Conservation (phyloP, 2,888 invertebrate species). For the Campoletis raptor region DNA sequence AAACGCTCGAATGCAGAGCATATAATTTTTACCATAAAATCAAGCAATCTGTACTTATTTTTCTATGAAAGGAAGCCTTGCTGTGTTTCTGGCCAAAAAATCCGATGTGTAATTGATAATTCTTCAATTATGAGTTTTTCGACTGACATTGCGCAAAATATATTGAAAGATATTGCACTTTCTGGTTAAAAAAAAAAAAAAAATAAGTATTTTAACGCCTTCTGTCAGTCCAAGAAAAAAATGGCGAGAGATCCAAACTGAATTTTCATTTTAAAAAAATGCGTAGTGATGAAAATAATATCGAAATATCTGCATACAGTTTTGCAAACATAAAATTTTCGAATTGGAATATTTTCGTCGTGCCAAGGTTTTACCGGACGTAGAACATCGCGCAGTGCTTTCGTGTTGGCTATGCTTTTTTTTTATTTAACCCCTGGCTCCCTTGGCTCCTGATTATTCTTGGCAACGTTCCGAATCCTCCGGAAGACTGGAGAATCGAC, state of each 20-base stretch:
- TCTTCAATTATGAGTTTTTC: not conserved
- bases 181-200: not conserved
- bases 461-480: slow-evolving; percentile 67
- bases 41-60: not conserved
- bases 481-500: slow-evolving; percentile 60
- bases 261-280: not conserved
- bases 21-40: not conserved
- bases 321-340: slow-evolving; percentile 9
- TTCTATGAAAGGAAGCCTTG: not conserved
- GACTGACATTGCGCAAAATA: not conserved
- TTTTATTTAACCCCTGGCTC: not conserved
- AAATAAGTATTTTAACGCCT: not conserved
- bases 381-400: slow-evolving; percentile 16
- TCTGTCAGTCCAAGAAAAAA: not conserved
- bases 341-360: slow-evolving; percentile 15
- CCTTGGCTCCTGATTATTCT: slow-evolving; percentile 62
- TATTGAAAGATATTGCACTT: not conserved
- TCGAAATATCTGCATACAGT: not conserved
- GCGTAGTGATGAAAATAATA: not conserved
- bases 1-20: not conserved
- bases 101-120: not conserved
- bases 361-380: slow-evolving; percentile 46
- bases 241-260: not conserved
- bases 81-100: not conserved
- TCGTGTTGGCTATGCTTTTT: not conserved